These are phyloP conservation scores for Augiades crinisus DNA, from an alignment of 2,888 invertebrate genomes.

Conservation along the genomic window DNA sequence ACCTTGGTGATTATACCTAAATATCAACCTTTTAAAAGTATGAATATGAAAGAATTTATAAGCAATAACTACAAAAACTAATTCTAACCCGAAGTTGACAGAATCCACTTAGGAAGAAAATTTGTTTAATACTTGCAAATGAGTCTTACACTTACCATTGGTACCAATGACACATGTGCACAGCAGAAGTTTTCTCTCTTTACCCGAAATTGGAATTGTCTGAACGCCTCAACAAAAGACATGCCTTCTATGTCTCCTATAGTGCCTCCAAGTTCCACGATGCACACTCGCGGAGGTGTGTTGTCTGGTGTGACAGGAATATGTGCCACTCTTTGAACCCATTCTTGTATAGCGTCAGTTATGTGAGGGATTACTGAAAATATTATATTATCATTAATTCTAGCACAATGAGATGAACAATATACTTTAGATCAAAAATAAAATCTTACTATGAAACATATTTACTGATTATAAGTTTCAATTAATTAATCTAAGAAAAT, in stretches of 20 bases:
- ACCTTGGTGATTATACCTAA: no score
- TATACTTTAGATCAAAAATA: no score
- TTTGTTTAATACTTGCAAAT: neutral
- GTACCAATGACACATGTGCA: slow-evolving; percentile 98
- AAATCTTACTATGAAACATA: no score
- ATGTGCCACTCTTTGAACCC: slow-evolving; percentile 96
- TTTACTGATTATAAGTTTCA: no score
- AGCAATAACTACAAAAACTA: no score
- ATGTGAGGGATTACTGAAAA: slow-evolving; percentile 96
- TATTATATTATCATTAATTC: neutral
- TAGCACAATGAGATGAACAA: no score
- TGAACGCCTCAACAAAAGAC: slow-evolving; percentile 99
- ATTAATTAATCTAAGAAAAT: no score
- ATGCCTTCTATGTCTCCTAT: slow-evolving; percentile 99
- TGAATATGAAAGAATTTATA: no score
- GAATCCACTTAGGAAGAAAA: no score
- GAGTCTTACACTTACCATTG: slow-evolving; percentile 83
- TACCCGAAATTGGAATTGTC: slow-evolving; percentile 97
- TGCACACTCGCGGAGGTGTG: slow-evolving; percentile 88
- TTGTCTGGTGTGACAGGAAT: slow-evolving; percentile 89
- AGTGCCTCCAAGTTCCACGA: slow-evolving; percentile 97
- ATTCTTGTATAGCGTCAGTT: slow-evolving; percentile 98
- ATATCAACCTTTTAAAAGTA: no score
- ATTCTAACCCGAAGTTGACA: no score
- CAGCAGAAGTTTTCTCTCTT: slow-evolving; percentile 96